A percentile compares a stretch with the other conserved stretches of the same genome.
Evolutionary conservation across 2,888 invertebrate genomes (phyloP).

Genomic region (Synergus umbraculus): DNA sequence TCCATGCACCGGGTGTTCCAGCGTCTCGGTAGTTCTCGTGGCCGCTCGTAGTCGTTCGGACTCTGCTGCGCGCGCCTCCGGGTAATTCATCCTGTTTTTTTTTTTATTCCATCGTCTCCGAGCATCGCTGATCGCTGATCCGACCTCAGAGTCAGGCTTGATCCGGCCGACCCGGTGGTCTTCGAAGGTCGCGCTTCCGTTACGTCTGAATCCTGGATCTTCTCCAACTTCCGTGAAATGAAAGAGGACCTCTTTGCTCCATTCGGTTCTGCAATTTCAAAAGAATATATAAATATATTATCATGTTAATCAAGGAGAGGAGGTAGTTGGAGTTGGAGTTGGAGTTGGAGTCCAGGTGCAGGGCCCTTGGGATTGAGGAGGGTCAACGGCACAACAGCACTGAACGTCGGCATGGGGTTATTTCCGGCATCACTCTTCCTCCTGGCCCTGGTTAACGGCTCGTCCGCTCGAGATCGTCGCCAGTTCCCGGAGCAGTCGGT

Average conservation of each 20-base stretch:
- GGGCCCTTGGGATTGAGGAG: constrained; percentile 61
- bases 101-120: constrained; percentile 14
- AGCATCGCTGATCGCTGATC: neutral
- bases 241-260: neutral
- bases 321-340: no score
- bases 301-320: neutral
- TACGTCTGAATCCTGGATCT: neutral
- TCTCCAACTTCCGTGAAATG: neutral
- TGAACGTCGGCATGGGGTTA: constrained; percentile 66
- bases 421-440: constrained; percentile 73
- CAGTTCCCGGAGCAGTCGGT: constrained; percentile 47
- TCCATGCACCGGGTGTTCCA: constrained; percentile 31
- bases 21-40: constrained; percentile 27
- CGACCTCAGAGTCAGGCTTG: constrained; percentile 19
- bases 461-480: constrained; percentile 51
- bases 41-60: constrained; percentile 23
- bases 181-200: constrained; percentile 23
- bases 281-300: neutral
- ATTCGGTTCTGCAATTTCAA: neutral
- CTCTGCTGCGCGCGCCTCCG: constrained; percentile 35
- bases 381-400: constrained; percentile 76
- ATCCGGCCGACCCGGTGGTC: constrained; percentile 25
- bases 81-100: constrained; percentile 31
- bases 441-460: constrained; percentile 52
- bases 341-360: neutral